Evolutionary conservation across 2,113 vertebrate species (phyloP).

Genomic region (Neoarius graeffei): DNA sequence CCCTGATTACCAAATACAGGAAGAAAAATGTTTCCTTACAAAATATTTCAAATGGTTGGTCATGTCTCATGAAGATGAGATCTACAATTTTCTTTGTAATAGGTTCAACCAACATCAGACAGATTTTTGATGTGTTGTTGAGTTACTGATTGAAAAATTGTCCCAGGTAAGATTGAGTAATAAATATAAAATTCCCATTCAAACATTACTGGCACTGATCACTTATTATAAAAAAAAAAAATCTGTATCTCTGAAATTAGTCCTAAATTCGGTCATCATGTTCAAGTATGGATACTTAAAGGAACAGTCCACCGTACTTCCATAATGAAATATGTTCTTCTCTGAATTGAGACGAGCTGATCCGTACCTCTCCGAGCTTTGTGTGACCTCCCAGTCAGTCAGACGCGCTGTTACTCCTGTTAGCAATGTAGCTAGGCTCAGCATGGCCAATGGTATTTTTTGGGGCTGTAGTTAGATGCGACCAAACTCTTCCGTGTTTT

Average conservation of each 20-base stretch:
- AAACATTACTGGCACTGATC: background rate
- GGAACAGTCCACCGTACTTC: too few species aligned
- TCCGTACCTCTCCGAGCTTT: too few species aligned
- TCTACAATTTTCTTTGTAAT: background rate
- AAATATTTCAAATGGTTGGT: background rate
- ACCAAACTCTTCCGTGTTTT: too few species aligned
- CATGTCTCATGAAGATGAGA: background rate
- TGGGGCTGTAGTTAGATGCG: too few species aligned
- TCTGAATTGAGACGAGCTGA: too few species aligned
- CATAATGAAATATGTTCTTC: too few species aligned
- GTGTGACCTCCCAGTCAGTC: too few species aligned
- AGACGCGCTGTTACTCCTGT: too few species aligned
- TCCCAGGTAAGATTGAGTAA: too few species aligned
- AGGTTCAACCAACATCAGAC: background rate
- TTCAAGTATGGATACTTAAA: slow-evolving; percentile 15
- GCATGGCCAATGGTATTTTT: too few species aligned
- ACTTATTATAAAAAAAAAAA: background rate
- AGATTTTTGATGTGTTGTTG: background rate
- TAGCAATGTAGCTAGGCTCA: too few species aligned
- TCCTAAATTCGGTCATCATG: slow-evolving; percentile 27
- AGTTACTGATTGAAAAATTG: background rate
- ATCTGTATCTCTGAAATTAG: background rate
- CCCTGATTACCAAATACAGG: background rate
- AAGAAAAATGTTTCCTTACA: background rate
- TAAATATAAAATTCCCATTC: background rate